These are phyloP conservation scores for Hyperopisus bebe DNA, from an alignment of 2,113 vertebrate species.

Conservation along the genomic window DNA sequence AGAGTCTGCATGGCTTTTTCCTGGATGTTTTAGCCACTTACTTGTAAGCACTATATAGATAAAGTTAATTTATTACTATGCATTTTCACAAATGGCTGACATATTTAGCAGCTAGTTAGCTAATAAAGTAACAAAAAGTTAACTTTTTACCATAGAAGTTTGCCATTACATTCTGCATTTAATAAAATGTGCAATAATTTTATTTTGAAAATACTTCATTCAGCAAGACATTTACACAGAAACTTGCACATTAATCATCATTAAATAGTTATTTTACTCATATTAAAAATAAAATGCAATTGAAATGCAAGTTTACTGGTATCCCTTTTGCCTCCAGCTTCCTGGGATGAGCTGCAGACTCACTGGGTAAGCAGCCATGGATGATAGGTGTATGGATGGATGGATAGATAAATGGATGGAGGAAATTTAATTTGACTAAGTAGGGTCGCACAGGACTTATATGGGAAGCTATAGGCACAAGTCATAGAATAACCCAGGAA, in stretches of 20 bases:
- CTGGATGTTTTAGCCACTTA: background rate
- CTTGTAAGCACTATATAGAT: background rate
- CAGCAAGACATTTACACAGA: background rate
- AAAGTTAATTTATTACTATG: slow-evolving; percentile 7
- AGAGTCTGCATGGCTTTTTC: background rate
- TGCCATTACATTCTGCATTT: background rate
- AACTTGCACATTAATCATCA: background rate
- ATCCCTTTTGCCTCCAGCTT: background rate
- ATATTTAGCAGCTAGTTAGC: background rate
- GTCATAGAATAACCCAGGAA: background rate
- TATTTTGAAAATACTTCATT: background rate
- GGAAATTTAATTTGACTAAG: background rate
- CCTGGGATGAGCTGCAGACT: background rate
- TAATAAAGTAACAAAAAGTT: background rate
- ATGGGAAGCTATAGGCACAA: background rate
- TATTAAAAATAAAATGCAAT: background rate
- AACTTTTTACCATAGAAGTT: background rate
- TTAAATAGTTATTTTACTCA: background rate
- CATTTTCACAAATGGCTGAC: background rate
- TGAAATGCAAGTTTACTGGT: background rate
- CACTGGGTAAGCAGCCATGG: background rate
- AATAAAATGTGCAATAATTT: background rate
- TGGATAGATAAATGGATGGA: background rate
- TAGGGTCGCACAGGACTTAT: background rate
- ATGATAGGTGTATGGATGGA: background rate